These are phyloP conservation scores for Parauchenoglanis punctatus DNA, from an alignment of 2,797 vertebrate species.

Conservation along the genomic window DNA sequence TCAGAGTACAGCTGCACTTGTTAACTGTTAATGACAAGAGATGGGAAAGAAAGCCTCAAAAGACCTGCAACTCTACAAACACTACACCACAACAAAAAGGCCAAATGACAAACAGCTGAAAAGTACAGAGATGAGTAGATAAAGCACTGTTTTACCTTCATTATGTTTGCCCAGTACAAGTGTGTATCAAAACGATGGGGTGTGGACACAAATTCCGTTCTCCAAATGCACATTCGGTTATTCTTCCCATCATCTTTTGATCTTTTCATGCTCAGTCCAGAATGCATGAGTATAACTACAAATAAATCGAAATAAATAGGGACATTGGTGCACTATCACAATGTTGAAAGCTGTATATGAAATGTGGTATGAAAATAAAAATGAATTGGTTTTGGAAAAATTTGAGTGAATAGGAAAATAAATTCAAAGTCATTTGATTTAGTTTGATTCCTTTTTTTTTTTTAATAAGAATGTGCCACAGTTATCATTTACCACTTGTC, in stretches of 20 bases:
- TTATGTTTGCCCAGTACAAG: conserved; percentile 6
- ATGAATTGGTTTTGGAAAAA: neutral
- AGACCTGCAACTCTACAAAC: conserved; percentile 13
- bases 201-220: conserved; percentile 18
- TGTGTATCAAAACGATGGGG: conserved; percentile 21
- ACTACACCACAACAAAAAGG: conserved; percentile 19
- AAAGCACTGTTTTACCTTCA: conserved; percentile 6
- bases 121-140: neutral
- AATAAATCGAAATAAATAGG: neutral
- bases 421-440: neutral
- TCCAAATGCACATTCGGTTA: conserved; percentile 3
- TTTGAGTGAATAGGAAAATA: neutral
- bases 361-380: neutral
- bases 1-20: neutral
- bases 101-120: conserved; percentile 10
- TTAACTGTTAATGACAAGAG: neutral
- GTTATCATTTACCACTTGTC: neutral
- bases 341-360: neutral
- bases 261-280: conserved; percentile 3
- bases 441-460: no score
- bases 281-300: neutral
- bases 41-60: neutral
- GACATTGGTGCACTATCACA: neutral
- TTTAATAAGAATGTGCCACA: neutral
- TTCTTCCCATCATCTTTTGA: neutral